Evolutionary conservation across 2,888 invertebrate species (phyloP).

Genomic region (Oithona nana): DNA sequence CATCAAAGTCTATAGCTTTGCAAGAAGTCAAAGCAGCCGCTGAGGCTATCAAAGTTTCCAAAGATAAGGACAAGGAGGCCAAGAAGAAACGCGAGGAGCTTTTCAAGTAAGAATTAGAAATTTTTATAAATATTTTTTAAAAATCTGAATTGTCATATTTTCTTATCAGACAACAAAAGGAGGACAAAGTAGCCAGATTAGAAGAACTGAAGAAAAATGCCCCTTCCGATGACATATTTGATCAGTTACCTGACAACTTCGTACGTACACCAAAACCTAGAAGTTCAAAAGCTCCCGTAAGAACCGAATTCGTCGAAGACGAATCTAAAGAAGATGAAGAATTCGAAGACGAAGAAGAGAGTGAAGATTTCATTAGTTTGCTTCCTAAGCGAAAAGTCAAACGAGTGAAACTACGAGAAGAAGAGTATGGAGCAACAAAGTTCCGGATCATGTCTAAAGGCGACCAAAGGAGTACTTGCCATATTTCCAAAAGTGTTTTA

Average conservation of each 20-base stretch:
- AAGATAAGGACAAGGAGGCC: not conserved
- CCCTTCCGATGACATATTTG: not conserved
- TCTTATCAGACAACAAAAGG: not conserved
- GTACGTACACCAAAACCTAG: not conserved
- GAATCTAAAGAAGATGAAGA: not conserved
- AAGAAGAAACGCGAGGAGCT: not conserved
- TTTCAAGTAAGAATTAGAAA: not conserved
- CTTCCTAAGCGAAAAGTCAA: not conserved
- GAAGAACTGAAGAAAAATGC: not conserved
- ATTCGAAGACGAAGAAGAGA: not conserved
- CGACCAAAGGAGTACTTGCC: not conserved
- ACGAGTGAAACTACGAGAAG: not conserved
- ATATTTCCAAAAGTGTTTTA: not conserved
- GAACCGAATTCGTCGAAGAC: not conserved
- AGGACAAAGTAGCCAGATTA: not conserved
- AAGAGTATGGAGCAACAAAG: not conserved
- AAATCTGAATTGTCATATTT: too few species aligned
- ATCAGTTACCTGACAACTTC: not conserved
- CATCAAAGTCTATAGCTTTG: not conserved
- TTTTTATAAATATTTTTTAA: not conserved
- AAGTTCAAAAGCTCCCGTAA: not conserved
- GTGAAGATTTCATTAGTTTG: not conserved
- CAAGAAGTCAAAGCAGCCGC: not conserved
- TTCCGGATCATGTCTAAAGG: not conserved
- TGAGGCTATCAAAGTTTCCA: not conserved